Evolutionary conservation across 1,140 invertebrate species (phyloP), one percentile per base, ranked within the genome.

Genomic region (Calephelis nemesis): DNA sequence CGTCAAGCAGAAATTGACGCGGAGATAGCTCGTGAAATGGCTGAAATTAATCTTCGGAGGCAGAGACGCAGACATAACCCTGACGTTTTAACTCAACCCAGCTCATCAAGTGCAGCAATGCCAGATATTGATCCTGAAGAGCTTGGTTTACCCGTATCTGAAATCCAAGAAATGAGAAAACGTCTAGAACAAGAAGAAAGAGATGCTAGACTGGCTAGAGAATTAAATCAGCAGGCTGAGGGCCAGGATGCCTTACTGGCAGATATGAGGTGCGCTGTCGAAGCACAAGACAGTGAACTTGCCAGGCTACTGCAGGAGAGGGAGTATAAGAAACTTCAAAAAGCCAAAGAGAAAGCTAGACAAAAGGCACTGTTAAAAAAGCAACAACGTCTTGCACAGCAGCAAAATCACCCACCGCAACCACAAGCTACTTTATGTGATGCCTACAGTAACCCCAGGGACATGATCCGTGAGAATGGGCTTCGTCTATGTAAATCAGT

Each of bases 281-380:
- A 99, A 91, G 96, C 96, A 5, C 97, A 98, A 84, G 98, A 99
- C 86, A 95, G 96, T 62, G 97, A 98, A 87, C 91, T 98, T 4
- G 98, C 98, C 0, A 94, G 95, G 79, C 94, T 98, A 83, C 92
- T 99, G 50, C 97, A 99, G 84, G 97, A 98, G 82, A 95, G 96
- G 81, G 96, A 91, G 69, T 91, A 91, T 63, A 91, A 90, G 58
- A 91, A 91, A 67, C 74, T 91, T 10, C 89, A 91, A 63, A 75
- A 83, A 67, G 89, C 89, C 39, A 91, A 91, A 71, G 89, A 91
- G 65, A 91, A 89, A 71, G 89, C 89, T 0, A 81, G 82, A 69
- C 89, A 90, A 69, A 91, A 89, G 63, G 89, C 87, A 19, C 64
- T 89, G 5, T 64, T 90, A 11, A 91, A 91, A 49, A 91, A 91